Base-by-base conservation (phyloP, 2,113 vertebrate species). In the Copsychus sechellarum region DNA sequence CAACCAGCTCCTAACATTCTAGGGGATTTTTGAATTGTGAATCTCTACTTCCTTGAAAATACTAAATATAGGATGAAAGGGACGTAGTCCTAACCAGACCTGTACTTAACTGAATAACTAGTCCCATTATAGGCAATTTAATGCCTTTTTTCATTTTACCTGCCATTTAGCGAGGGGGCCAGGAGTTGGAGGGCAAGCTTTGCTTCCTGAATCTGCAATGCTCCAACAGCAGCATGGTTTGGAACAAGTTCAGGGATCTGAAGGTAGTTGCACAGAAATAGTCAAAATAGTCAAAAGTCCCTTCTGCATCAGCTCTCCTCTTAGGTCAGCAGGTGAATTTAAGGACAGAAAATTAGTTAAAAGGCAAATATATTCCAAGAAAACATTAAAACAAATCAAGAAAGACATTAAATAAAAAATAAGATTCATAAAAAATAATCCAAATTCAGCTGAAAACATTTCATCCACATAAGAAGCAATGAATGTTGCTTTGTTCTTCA, bases 41-140 rank as follows among this genome's bases (percentile, higher is more conserved):
- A 65, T 76, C 8, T 4, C 17, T 67, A 66, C 19, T 23, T 67
- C 10, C 25, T 8, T 48, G 40, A 50, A 79, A 90, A 72, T 22
- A n/a, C 12, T 12, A 28, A 51, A 6, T 16, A 3, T 10, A 76
- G 72, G 9, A 48, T 48, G 4, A 76, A 78, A 84, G 0, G 0
- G 33, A 36, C 8, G 26, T 13, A 7, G 13, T 65, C 16, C 60
- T 73, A 61, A 50, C 13, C 26, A 81, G 60, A 74, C 7, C 5
- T 15, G 25, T 23, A 65, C 67, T 91, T 78, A 53, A 66, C 16
- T 36, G 23, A 69, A 77, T 65, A 47, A 69, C 10, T 70, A 57
- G 14, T 72, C 66, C 29, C 28, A 60, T 33, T 38, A 28, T 15
- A 61, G 71, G 12, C 4, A 85, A 70, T 61, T 73, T 48, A 73